Evolutionary conservation across 2,113 vertebrate genomes (phyloP).

Genomic region (Polyodon spathula): DNA sequence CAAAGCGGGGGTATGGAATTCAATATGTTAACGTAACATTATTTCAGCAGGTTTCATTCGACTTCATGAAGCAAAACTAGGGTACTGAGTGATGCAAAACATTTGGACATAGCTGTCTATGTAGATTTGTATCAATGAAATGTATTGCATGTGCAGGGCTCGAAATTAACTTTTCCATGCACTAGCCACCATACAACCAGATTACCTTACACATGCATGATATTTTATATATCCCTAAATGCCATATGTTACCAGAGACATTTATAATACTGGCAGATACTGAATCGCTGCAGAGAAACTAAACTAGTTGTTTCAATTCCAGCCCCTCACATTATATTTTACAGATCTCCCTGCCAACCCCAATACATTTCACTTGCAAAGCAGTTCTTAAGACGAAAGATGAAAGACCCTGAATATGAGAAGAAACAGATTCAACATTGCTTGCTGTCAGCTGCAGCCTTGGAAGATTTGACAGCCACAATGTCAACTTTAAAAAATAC

Average conservation of each 20-base stretch:
- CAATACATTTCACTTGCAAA: constrained; percentile 51
- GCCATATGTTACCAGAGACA: constrained; percentile 27
- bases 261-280: constrained; percentile 41
- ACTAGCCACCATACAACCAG: no score
- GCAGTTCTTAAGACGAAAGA: constrained; percentile 40
- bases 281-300: constrained; percentile 32
- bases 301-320: constrained; percentile 35
- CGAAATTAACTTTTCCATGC: no score
- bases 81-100: no score
- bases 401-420: constrained; percentile 44
- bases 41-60: no score
- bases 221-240: constrained; percentile 15
- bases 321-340: constrained; percentile 45
- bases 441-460: constrained; percentile 34
- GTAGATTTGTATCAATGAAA: no score
- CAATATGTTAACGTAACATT: no score
- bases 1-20: no score
- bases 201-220: no score
- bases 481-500: constrained; percentile 28
- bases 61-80: no score
- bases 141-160: no score
- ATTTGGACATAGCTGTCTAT: no score
- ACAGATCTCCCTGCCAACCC: constrained; percentile 47
- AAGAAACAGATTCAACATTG: constrained; percentile 44
- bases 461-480: constrained; percentile 37